Conservation (phyloP, 2,888 invertebrate genomes). For the Rhynchonema sp. region DNA sequence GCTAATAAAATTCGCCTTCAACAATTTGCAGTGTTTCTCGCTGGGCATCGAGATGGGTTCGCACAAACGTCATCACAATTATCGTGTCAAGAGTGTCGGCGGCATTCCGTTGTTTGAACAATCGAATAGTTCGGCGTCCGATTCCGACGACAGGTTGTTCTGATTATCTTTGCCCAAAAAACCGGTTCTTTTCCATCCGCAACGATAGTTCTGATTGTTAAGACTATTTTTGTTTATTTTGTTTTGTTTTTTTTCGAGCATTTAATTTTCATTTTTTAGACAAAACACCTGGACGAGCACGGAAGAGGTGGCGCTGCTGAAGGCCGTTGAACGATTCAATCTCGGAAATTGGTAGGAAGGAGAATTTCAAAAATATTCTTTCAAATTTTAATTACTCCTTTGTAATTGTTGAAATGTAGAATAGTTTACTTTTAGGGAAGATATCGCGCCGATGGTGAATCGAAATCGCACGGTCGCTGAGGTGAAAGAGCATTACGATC, state of each 20-base stretch:
- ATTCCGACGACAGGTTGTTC: too few relatives aligned
- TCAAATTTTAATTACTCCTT: too few relatives aligned
- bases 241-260: too few relatives aligned
- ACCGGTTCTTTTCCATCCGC: too few relatives aligned
- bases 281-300: neutral
- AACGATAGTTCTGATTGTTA: neutral
- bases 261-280: too few relatives aligned
- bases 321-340: constrained; percentile 8
- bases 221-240: too few relatives aligned
- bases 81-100: neutral
- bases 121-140: neutral
- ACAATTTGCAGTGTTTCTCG: constrained; percentile 4
- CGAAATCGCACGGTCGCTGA: neutral
- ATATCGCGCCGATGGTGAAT: neutral
- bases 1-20: neutral
- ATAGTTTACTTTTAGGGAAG: constrained; percentile 4
- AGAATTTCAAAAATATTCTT: too few relatives aligned
- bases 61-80: constrained; percentile 6
- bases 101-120: neutral
- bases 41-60: constrained; percentile 4
- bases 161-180: neutral
- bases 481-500: constrained; percentile 7
- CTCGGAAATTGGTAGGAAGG: constrained; percentile 7
- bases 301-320: constrained; percentile 7
- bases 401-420: too few relatives aligned